Conservation (phyloP, 1,140 invertebrate genomes). For the Potamilus streckersoni region DNA sequence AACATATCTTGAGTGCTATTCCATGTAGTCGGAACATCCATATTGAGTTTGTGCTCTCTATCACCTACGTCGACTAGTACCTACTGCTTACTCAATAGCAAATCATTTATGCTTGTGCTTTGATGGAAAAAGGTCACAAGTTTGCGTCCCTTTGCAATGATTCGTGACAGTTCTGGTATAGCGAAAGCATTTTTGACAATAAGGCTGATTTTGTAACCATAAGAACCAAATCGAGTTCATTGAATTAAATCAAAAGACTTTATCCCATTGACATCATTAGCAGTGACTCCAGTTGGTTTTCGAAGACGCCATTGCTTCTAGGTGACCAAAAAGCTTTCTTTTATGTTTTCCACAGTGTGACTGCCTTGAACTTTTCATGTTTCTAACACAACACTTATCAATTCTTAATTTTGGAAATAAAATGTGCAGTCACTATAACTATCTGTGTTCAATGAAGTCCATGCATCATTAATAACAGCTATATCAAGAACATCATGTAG, state of each 20-base stretch:
- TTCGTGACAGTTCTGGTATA: too few species aligned
- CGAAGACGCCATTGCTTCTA: neutral
- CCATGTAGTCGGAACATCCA: neutral
- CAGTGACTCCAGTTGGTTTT: conserved; percentile 10
- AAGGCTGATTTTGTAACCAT: conserved; percentile 19
- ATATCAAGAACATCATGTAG: neutral
- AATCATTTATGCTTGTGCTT: too few species aligned
- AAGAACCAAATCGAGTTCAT: conserved; percentile 20
- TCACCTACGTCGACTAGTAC: too few species aligned
- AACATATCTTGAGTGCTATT: conserved; percentile 22
- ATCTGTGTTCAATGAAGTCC: neutral
- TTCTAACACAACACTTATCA: neutral
- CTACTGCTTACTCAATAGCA: too few species aligned
- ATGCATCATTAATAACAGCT: neutral
- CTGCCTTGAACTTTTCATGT: neutral
- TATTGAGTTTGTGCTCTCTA: too few species aligned
- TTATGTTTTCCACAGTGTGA: neutral
- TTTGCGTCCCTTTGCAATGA: too few species aligned
- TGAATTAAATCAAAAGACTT: conserved; percentile 13
- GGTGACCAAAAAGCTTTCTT: neutral
- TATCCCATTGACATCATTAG: conserved; percentile 23
- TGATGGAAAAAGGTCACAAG: too few species aligned
- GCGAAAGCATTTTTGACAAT: too few species aligned
- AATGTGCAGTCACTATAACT: neutral
- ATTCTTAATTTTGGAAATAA: neutral